Evolutionary conservation across 2,113 vertebrate species (phyloP).

Genomic region (Rhombomys opimus): DNA sequence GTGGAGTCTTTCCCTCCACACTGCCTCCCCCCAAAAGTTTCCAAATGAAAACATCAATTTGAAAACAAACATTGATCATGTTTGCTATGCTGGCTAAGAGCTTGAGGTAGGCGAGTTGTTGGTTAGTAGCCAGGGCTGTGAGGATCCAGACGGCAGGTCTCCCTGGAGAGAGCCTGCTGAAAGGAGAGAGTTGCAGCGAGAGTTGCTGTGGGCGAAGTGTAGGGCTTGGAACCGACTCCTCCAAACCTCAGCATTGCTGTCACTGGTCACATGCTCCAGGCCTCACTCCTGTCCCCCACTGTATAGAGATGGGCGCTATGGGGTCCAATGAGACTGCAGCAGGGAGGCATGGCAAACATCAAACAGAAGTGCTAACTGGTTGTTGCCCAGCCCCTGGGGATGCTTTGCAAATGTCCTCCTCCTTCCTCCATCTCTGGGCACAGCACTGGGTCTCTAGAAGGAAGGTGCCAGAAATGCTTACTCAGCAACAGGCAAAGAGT

Average conservation of each 20-base stretch:
- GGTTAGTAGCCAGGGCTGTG: background rate
- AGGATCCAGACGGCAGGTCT: background rate
- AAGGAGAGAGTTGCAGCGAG: background rate
- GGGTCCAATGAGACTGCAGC: background rate
- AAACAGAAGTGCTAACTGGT: background rate
- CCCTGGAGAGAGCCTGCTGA: background rate
- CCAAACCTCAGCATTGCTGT: background rate
- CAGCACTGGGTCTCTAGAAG: accelerated
- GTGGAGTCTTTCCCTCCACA: background rate
- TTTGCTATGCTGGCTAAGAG: constrained; percentile 53
- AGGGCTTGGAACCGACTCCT: background rate
- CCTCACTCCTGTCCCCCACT: background rate
- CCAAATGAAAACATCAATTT: background rate
- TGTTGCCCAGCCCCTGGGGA: background rate
- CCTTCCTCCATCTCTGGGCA: background rate
- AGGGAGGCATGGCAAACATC: accelerated
- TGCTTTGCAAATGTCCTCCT: background rate
- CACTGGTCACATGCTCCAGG: background rate
- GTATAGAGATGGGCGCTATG: background rate
- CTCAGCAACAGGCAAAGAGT: background rate
- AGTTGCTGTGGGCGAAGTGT: background rate
- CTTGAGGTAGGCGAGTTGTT: background rate
- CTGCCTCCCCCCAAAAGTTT: background rate
- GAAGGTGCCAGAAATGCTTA: background rate
- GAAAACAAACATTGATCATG: background rate